These are phyloP conservation scores for Amblyopsis hoosieri DNA, from an alignment of 2,797 vertebrate genomes.

Conservation along the genomic window DNA sequence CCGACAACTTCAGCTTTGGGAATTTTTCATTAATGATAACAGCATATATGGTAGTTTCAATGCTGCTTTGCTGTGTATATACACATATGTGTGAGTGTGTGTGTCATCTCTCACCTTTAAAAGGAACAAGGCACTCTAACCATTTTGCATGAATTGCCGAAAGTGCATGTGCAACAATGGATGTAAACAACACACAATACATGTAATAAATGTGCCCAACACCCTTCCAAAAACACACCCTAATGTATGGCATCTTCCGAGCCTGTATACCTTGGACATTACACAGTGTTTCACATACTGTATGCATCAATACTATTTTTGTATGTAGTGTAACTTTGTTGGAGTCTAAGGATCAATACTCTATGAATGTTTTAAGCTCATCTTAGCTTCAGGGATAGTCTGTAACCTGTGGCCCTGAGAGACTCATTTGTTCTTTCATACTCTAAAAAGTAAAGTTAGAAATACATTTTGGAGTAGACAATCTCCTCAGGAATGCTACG, in stretches of 20 bases:
- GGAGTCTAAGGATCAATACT: constrained; percentile 72
- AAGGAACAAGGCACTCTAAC: constrained; percentile 27
- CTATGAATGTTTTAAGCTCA: constrained; percentile 78
- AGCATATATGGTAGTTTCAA: constrained; percentile 41
- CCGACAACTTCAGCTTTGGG: constrained; percentile 41
- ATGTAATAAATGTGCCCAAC: too few relatives aligned
- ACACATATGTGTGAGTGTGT: constrained; percentile 16
- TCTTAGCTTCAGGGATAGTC: constrained; percentile 51
- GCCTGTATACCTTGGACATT: constrained; percentile 52
- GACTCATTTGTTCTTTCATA: constrained; percentile 50
- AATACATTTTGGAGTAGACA: constrained; percentile 1
- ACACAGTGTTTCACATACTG: constrained; percentile 39
- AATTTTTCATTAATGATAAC: constrained; percentile 55
- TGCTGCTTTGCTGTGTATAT: constrained; percentile 26
- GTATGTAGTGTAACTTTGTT: constrained; percentile 66
- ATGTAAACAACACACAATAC: too few relatives aligned
- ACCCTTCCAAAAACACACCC: neutral
- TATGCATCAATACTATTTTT: constrained; percentile 54
- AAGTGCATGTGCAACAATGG: neutral
- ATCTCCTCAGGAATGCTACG: too few relatives aligned
- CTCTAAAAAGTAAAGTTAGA: neutral
- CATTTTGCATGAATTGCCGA: constrained; percentile 66
- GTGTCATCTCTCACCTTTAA: constrained; percentile 39
- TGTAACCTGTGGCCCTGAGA: constrained; percentile 56
- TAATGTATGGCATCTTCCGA: constrained; percentile 21